Percentiles rank a stretch among this genome's conserved stretches.
These are phyloP conservation scores for Cyclura pinguis DNA, from an alignment of 2,797 vertebrate species.

Conservation along the genomic window DNA sequence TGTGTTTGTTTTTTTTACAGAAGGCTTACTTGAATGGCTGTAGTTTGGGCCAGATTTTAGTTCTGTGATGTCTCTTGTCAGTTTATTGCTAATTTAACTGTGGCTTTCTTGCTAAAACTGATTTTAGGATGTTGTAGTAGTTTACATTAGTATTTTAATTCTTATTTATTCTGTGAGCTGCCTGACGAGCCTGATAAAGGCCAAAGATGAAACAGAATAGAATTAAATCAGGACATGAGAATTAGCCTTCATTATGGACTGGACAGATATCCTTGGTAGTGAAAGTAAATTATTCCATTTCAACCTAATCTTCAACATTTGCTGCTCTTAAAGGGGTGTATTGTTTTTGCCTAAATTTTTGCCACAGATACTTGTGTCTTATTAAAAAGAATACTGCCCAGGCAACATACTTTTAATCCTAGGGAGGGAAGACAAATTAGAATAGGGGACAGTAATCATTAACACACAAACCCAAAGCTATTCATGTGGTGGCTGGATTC, in stretches of 20 bases:
- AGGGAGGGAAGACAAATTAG: constrained; percentile 44
- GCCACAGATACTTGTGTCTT: constrained; percentile 24
- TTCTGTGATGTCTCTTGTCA: not conserved
- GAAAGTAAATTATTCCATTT: not conserved
- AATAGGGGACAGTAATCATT: constrained; percentile 52
- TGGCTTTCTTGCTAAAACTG: not conserved
- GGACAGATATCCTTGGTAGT: not conserved
- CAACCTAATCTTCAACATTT: not conserved
- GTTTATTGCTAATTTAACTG: not conserved
- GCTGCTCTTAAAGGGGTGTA: constrained; percentile 34
- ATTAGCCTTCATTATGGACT: not conserved
- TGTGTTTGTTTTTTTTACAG: not conserved
- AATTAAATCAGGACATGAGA: not conserved
- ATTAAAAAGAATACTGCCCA: constrained; percentile 60
- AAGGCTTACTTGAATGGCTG: not conserved
- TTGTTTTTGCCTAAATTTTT: constrained; percentile 40
- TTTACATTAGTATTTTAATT: constrained; percentile 1
- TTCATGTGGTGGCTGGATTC: constrained; percentile 64
- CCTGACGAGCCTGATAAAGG: not conserved
- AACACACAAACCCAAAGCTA: constrained; percentile 45
- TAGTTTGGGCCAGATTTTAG: not conserved
- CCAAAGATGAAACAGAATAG: not conserved
- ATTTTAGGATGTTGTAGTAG: not conserved
- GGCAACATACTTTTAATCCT: constrained; percentile 26
- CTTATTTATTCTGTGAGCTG: not conserved